Base-by-base conservation (phyloP, 1,140 invertebrate species). In the Pseudachorutes palmiensis region DNA sequence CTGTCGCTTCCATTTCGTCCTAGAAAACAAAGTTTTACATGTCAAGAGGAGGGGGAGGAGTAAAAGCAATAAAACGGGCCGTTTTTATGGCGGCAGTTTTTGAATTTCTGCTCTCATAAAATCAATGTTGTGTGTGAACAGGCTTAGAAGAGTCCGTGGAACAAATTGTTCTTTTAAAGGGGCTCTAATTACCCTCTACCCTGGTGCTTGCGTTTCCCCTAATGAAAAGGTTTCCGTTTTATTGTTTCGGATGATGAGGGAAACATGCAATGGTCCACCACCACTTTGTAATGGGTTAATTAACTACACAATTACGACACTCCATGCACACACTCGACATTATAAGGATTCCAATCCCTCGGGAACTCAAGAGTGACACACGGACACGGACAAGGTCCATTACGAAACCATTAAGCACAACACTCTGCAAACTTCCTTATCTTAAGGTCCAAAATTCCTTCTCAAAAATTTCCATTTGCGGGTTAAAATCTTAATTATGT, bases 1-100 rank as follows among this genome's bases (percentile, higher is more conserved):
- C 80, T 99, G 97, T 3, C 97, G 85, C 79, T 99, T 99, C 96
- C 96, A 99, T 83, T 99, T 99, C 75, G 97, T 99, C 81, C 96
- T 98, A 66, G n/a, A 36, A 66, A 5, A 61, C 12, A 22, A 61
- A 29, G 31, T 57, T 57, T 57, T 57, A n/a, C n/a, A n/a, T n/a
- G n/a, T n/a, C n/a, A n/a, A n/a, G 24, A 22, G 9, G 51, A 55
- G 9, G 9, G 24, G 9, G 24, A 26, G 24, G 24, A 26, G 24
- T 19, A 26, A 55, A 55, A 22, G 3, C 31, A 61, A 12, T 28
- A 19, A 29, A 61, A 19, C 5, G 36, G 5, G 36, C 19, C 36
- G 5, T 57, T 45, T 45, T 45, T 45, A 45, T 45, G 36, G 36
- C 36, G 36, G 9, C 9, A 45, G 36, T 45, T 45, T 45, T 45